Evolutionary conservation across 2,113 vertebrate species (phyloP), one percentile per base, ranked within the genome.

Genomic region (Syngnathus typhle): DNA sequence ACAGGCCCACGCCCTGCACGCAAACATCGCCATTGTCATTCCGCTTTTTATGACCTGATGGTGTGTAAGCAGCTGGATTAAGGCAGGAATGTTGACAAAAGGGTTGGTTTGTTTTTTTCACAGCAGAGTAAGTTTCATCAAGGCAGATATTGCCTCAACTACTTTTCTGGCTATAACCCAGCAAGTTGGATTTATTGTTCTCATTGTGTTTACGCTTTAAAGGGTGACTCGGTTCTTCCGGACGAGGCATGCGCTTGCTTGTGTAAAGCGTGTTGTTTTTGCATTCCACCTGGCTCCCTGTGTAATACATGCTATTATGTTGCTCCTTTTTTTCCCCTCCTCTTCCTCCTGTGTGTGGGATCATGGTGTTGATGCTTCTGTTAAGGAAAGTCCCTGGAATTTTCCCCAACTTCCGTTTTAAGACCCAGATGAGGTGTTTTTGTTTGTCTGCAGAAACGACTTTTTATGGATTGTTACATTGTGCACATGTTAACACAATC

Each of bases 301-400:
- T 41, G 63, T 83, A 85, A 84, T 82, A 79, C 84, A 84, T 83
- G 87, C 80, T 84, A 83, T 87, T 86, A 87, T 84, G 77, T 80
- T 82, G 62, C 76, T 65, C 65, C 44, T 27, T 49, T 67, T 69
- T 69, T 64, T 63, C 73, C 70, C 73, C 70, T 71, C 80, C 63
- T 70, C 59, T n/a, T 69, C 59, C 21, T 43, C 67, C 67, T 76
- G 70, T 72, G 71, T 87, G 76, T 84, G 77, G 74, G 77, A 65
- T 85, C 37, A 83, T 73, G 67, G 84, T 71, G 72, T 64, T 2
- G 69, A 77, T 76, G 76, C 71, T 76, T 21, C 56, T 65, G 64
- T 79, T 70, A 36, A 81, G 84, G 75, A 84, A 87, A 85, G 65
- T 18, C 67, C 81, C 76, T 41, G 51, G 21, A 70, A 73, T 75